A percentile compares a stretch with the other conserved stretches of the same genome.
phyloP scores from a whole-genome alignment of 2,888 invertebrate species.

The Microdon myrmicae region DNA sequence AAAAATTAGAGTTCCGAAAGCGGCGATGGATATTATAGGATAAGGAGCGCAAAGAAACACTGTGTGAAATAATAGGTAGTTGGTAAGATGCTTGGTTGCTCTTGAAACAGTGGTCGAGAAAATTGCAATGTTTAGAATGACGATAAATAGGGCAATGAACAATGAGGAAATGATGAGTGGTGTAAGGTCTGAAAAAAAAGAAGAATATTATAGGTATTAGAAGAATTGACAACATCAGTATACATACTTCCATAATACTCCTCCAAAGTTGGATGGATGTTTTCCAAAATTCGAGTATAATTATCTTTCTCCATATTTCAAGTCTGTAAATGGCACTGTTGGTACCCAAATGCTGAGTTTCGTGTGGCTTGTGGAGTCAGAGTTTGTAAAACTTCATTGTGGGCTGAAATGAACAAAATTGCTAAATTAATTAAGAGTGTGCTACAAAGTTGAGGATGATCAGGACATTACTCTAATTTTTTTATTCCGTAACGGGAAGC shows the following conservation, averaged over 20 bases:
- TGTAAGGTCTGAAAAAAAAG: constrained; percentile 59
- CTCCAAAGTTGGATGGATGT: constrained; percentile 56
- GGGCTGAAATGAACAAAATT: no score
- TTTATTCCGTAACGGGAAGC: no score
- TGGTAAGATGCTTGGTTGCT: constrained; percentile 55
- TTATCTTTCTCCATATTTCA: constrained; percentile 2
- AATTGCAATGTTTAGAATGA: constrained; percentile 61
- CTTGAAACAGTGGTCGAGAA: constrained; percentile 58
- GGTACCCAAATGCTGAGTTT: no score
- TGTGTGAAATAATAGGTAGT: constrained; percentile 55
- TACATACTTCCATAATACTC: constrained; percentile 62
- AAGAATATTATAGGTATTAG: not conserved
- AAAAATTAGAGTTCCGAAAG: constrained; percentile 60
- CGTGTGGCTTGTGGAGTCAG: no score
- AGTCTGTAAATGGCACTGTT: no score
- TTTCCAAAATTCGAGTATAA: not conserved
- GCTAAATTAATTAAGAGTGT: no score
- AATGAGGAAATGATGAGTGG: constrained; percentile 61
- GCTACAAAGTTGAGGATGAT: no score
- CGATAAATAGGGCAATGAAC: constrained; percentile 58
- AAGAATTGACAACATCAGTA: not conserved
- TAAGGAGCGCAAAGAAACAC: constrained; percentile 61
- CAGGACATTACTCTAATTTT: no score
- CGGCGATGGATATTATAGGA: constrained; percentile 61
- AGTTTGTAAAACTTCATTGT: no score